These are phyloP conservation scores for Octodonta nipae DNA, from an alignment of 2,888 invertebrate genomes.

Conservation along the genomic window DNA sequence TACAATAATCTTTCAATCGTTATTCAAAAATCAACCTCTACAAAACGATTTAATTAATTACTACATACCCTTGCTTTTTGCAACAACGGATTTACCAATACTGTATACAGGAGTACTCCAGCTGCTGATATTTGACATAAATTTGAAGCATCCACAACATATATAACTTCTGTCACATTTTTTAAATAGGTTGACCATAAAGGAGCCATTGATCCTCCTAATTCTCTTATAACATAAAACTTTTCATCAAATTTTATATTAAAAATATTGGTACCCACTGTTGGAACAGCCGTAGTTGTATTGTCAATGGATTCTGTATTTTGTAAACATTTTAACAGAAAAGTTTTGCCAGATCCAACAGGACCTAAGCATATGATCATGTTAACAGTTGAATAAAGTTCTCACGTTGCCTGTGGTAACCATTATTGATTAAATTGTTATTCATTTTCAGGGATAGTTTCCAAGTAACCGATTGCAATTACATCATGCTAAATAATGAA, in stretches of 20 bases:
- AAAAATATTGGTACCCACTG: slow-evolving; percentile 66
- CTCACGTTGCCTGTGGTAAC: too few relatives aligned
- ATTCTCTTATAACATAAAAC: slow-evolving; percentile 44
- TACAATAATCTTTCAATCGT: too few relatives aligned
- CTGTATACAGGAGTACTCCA: slow-evolving; percentile 64
- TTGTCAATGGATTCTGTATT: slow-evolving; percentile 56
- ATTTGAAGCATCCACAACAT: slow-evolving; percentile 73
- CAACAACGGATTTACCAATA: slow-evolving; percentile 58
- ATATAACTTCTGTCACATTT: slow-evolving; percentile 54
- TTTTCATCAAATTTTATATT: slow-evolving; percentile 39
- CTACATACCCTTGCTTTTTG: slow-evolving; percentile 47
- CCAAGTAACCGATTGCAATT: too few relatives aligned
- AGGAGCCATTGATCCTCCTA: slow-evolving; percentile 64
- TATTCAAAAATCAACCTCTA: too few relatives aligned
- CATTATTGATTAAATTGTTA: too few relatives aligned
- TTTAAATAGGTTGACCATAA: slow-evolving; percentile 67
- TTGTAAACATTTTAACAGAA: slow-evolving; percentile 60
- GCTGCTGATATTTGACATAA: slow-evolving; percentile 76
- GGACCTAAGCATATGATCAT: slow-evolving; percentile 60
- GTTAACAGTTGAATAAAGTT: too few relatives aligned
- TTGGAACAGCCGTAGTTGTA: slow-evolving; percentile 66
- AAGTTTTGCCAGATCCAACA: slow-evolving; percentile 67
- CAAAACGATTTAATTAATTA: not conserved
- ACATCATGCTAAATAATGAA: too few relatives aligned
- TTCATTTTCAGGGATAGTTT: too few relatives aligned